Base-by-base conservation (phyloP, 2,888 invertebrate species). In the Aphodius sticticus region DNA sequence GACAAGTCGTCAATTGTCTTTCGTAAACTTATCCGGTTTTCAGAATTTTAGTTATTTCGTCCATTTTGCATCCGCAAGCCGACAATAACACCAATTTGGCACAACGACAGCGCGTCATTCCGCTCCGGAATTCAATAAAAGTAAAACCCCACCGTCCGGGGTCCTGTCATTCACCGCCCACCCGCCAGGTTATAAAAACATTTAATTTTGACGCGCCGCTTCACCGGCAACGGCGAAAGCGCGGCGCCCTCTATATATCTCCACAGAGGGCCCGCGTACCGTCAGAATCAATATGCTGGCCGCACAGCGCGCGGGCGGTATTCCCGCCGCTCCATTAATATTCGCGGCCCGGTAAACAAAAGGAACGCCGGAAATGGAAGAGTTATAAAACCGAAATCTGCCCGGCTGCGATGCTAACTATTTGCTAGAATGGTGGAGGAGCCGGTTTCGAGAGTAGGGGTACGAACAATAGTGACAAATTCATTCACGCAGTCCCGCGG, bases 311-410 rank as follows among this genome's bases (percentile, higher is more conserved):
- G 76, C 53, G 12, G 15, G n/a, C 53, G 77, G 69, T 35, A 36
- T 74, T 74, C 74, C 77, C 36, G 35, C 16, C 69, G 69, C 69
- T 16, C 77, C 77, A 36, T 53, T 77, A 77, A 53, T 69, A 36
- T 76, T 76, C 70, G 75, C 26, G 71, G n/a, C 74, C 15, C 77
- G 12, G 36, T 37, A 70, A 77, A 70, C 74, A 74, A 74, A 74
- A 26, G 74, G 16, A 26, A 53, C 53, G 12, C n/a, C n/a, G 74
- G 35, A 76, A 69, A 37, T 37, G 38, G 76, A 38, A n/a, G 76
- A 76, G 76, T 76, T 76, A 76, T 76, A 76, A 76, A 76, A 76
- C 69, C 38, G 76, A 76, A 76, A 53, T 76, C 53, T 76, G 16
- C 53, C 38, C 76, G 38, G 15, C 76, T 76, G 6, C 53, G 53